Conservation (phyloP, 92 coral and sea anemone species). For the Umimayanthus kanabou region DNA sequence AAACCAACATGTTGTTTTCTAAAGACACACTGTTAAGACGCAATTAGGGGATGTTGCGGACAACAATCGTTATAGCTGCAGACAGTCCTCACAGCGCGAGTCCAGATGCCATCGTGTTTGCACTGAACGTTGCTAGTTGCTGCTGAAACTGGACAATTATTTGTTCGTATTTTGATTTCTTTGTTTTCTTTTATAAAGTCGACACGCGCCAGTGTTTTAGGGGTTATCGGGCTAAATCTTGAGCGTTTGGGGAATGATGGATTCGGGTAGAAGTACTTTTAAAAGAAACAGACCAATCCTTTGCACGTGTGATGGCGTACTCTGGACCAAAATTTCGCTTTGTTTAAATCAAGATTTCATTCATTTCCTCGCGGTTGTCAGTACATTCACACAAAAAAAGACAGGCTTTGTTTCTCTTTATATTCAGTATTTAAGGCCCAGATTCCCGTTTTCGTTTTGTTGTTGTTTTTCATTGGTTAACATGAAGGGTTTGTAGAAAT, state of each 20-base stretch:
- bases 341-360: not conserved
- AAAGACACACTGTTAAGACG: constrained; percentile 41
- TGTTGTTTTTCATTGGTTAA: constrained; percentile 5
- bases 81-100: constrained; percentile 31
- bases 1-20: constrained; percentile 28
- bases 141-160: constrained; percentile 10
- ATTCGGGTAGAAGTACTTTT: constrained; percentile 4
- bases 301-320: constrained; percentile 22
- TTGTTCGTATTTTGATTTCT: not conserved
- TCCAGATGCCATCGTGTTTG: constrained; percentile 7
- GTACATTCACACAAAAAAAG: not conserved
- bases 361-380: not conserved
- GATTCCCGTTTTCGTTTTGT: constrained; percentile 27
- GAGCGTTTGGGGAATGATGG: constrained; percentile 5
- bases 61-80: constrained; percentile 3
- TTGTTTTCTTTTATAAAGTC: not conserved
- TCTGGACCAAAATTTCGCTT: not conserved
- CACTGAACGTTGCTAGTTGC: not conserved
- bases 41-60: constrained; percentile 11
- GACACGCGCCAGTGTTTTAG: constrained; percentile 28
- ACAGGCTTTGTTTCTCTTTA: not conserved
- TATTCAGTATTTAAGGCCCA: not conserved
- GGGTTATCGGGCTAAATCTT: constrained; percentile 41
- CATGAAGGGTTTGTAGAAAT: not conserved
- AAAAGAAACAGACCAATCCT: not conserved